phyloP scores from a whole-genome alignment of 1,140 invertebrate genomes.

The Cotesia glomerata region DNA sequence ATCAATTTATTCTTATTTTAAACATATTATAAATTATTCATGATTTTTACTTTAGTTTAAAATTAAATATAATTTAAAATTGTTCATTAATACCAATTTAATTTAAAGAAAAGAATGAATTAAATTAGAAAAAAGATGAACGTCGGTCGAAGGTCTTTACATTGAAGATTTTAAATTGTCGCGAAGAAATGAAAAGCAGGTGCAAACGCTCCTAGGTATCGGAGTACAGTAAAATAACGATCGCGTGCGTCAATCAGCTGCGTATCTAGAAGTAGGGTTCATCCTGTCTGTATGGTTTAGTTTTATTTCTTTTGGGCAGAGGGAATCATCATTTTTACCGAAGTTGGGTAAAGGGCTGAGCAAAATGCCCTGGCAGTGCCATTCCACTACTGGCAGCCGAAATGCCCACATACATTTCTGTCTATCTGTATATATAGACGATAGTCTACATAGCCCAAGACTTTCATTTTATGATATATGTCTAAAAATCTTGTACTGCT shows the following conservation, averaged over 20 bases:
- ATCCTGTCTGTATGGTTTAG: background rate
- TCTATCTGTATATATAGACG: background rate
- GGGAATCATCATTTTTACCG: conserved; percentile 1
- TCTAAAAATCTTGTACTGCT: no score
- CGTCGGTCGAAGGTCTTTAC: background rate
- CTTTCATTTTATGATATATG: background rate
- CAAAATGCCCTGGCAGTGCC: conserved; percentile 22
- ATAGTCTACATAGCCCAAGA: background rate
- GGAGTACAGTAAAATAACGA: background rate
- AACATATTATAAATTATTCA: no score
- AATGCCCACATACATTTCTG: background rate
- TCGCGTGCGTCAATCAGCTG: conserved; percentile 28
- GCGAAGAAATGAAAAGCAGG: conserved; percentile 15
- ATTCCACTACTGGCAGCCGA: conserved; percentile 16
- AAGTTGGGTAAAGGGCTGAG: background rate
- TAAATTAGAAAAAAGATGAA: no score
- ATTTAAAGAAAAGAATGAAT: no score
- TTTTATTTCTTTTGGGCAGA: background rate
- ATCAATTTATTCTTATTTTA: no score
- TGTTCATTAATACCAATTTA: no score
- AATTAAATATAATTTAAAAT: no score
- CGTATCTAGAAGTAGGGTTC: background rate
- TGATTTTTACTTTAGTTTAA: no score
- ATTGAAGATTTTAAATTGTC: background rate
- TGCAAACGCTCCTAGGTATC: conserved; percentile 11